Base-by-base conservation (phyloP, 2,113 vertebrate species). In the Gavialis gangeticus region DNA sequence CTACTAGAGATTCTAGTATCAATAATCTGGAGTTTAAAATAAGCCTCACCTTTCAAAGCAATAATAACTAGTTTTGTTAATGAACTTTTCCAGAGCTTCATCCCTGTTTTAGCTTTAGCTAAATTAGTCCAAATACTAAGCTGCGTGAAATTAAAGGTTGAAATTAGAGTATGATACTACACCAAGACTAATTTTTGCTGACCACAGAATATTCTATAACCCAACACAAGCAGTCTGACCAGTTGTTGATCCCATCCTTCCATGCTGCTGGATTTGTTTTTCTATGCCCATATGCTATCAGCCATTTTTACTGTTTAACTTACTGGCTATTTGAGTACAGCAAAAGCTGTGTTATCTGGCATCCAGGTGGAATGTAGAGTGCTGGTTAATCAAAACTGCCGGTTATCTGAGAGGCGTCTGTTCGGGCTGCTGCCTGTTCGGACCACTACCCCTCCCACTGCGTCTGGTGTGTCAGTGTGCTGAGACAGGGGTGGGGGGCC, bases 41-140 rank as follows among this genome's bases (percentile, higher is more conserved):
- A 82, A 93, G 62, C 56, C 60, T 75, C 66, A 89, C 9, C 56
- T 28, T 58, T 30, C n/a, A 78, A 19, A 30, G 30, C 13, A 30
- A 58, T 77, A 58, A 76, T 85, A 87, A 67, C 82, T 81, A 28
- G 87, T 89, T 75, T 89, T 92, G 77, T 81, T 75, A 85, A 92
- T 69, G 84, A 92, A 69, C 77, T 13, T 73, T 77, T 82, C 85
- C 79, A 85, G 71, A 67, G 79, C 58, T 55, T 88, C 79, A 88
- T 92, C 85, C 88, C 78, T 87, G 75, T 84, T 88, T 92, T 92
- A 85, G 80, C 85, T 92, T 75, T 93, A 85, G 82, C 69, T 85
- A 67, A 93, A 92, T 83, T 75, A 84, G 87, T 85, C 85, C 87
- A 89, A 34, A 85, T 67, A 85, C 55, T 77, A 78, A 80, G 82